Evolutionary conservation across 2,888 invertebrate genomes (phyloP), one percentile per base, ranked within the genome.

Genomic region (Mythimna loreyi): DNA sequence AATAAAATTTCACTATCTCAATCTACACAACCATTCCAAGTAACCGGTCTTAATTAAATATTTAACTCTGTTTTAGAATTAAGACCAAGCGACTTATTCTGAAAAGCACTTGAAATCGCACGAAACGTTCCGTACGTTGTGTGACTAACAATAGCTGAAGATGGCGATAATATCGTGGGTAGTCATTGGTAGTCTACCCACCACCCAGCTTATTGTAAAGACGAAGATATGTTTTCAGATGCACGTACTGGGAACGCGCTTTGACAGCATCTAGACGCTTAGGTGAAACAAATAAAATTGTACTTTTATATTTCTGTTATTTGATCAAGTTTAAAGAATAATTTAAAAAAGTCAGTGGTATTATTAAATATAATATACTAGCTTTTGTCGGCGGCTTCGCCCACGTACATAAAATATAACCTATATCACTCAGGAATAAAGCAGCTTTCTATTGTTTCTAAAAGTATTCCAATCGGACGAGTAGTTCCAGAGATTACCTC

Each of bases 41-140:
- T 82, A 85, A 84, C 87, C 81, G 75, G 80, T 85, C 85, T 87
- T 88, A 86, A 89, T 89, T 89, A 88, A 90, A 89, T 89, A 88
- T 90, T 88, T 87, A 85, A 83, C 85, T 81, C 78, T 77, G 81
- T 84, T 81, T 85, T 81, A 80, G 84, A 87, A 87, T 88, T 85
- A 87, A 85, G 85, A 80, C 50, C 67, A 21, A 70, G 47, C 36
- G 75, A 53, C 82, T 60, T 89, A 88, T 89, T 90, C 84, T 84
- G 83, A 53, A 52, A 40, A 74, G 61, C 36, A 50, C 52, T 56
- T 52, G 58, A 45, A 52, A 59, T 62, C 43, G 64, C 19, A 25
- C 50, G 68, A 52, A 72, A 72, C 50, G 65, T 36, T 67, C 30
- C 4, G 25, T 62, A 76, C 79, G 68, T 36, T 74, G 9, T 25